Conservation (phyloP, 2,113 vertebrate genomes). For the Muntiacus muntjak region DNA sequence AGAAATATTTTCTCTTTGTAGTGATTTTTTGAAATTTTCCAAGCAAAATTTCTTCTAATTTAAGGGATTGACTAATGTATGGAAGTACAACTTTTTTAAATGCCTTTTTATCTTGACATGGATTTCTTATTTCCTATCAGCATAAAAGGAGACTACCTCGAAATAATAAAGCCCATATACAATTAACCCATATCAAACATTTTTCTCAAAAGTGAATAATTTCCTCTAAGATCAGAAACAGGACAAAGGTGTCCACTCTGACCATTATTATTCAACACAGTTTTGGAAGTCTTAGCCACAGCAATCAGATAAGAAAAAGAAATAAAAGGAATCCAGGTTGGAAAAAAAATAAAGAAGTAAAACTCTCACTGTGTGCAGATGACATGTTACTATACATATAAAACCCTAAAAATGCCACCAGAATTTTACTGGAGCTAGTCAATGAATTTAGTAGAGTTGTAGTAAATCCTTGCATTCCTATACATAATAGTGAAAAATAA, state of each 20-base stretch:
- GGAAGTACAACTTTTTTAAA: not conserved
- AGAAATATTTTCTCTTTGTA: constrained; percentile 17
- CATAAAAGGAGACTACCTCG: not conserved
- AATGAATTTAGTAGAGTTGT: not conserved
- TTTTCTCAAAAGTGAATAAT: not conserved
- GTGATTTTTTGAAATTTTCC: not conserved
- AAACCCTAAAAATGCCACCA: not conserved
- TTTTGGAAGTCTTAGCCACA: not conserved
- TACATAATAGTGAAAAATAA: not conserved
- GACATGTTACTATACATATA: not conserved
- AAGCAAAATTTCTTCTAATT: not conserved
- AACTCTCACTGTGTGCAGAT: not conserved
- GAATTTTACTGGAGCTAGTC: not conserved
- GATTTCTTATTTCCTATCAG: not conserved
- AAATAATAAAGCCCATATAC: not conserved
- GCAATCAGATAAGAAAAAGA: not conserved
- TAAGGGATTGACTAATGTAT: not conserved
- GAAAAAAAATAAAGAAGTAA: not conserved
- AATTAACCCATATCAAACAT: not conserved
- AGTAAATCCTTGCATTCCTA: not conserved
- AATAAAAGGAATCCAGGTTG: not conserved
- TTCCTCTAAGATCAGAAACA: not conserved
- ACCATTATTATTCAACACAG: not conserved
- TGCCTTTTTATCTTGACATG: not conserved
- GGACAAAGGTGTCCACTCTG: not conserved